phyloP scores from a whole-genome alignment of 2,113 vertebrate genomes.

The Oceanodroma tethys region DNA sequence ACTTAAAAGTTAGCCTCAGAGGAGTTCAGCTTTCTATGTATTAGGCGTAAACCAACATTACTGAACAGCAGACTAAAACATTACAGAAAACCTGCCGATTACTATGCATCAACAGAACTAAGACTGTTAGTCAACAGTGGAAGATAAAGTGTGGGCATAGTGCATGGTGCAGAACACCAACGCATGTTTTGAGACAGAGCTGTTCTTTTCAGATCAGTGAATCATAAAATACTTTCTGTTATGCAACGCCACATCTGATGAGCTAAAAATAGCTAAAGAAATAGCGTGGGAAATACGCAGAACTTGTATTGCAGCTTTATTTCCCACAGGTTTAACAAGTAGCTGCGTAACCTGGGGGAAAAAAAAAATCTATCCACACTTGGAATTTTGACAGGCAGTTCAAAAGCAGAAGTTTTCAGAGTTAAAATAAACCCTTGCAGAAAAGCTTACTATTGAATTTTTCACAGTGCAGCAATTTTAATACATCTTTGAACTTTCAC shows the following conservation, averaged over 20 bases:
- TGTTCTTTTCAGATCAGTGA: slow-evolving; percentile 55
- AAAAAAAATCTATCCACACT: neutral
- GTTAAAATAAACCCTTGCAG: neutral
- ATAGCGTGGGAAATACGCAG: neutral
- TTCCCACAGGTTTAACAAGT: neutral
- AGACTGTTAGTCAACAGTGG: neutral
- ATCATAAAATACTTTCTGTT: slow-evolving; percentile 29
- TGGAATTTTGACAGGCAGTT: neutral
- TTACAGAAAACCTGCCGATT: neutral
- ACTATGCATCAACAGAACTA: neutral
- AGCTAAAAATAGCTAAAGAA: slow-evolving; percentile 38
- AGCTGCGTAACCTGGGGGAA: neutral
- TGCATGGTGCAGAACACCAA: neutral
- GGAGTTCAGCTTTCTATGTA: neutral
- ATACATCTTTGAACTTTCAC: neutral
- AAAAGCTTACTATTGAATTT: neutral
- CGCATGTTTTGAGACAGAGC: neutral
- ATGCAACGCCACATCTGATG: neutral
- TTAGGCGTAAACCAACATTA: neutral
- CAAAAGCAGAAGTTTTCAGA: neutral
- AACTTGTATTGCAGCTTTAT: neutral
- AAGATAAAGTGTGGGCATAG: neutral
- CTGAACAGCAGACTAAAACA: neutral
- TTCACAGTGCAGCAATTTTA: neutral
- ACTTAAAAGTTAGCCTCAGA: neutral